Evolutionary conservation across 2,797 vertebrate species (phyloP), one percentile per base, ranked within the genome.

Genomic region (Sebastes dallii): DNA sequence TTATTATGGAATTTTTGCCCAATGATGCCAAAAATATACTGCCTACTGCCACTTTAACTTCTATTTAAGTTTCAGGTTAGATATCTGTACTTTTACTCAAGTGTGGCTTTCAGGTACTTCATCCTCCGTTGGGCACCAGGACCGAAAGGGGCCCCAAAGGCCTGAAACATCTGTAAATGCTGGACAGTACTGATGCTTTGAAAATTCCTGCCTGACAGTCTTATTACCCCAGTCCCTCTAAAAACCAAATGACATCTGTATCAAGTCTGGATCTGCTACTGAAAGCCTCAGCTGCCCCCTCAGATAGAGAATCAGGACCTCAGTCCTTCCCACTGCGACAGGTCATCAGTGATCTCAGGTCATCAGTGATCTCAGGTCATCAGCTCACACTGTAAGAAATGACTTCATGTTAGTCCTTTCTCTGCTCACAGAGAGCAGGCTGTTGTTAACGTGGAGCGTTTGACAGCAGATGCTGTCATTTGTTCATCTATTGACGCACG

Each of bases 101-200:
- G 46, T 20, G 46, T 50, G 46, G 42, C 42, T 46, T 46, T 46
- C 42, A 46, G 42, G 46, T 50, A 18, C 18, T 50, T 50, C 46
- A 50, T 50, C 18, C 18, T 18, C 46, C 46, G 1, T 8, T 50
- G 16, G 16, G 39, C 39, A 16, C 39, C 2, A 42, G 39, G 14
- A 16, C 39, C 13, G 13, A 39, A 13, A 39, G 13, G 12, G 36
- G 39, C 59, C 34, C 22, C 22, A 5, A 16, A 25, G 22, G 22
- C 8, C 14, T 16, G 93, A 95, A 96, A 96, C 95, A 93, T 66
- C 29, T 79, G 13, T 96, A 95, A 95, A 94, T 95, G 95, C 92
- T 36, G 29, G 27, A n/a, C 50, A 94, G 90, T 94, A 94, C 94
- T 95, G 95, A 89, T 89, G 89, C 91, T 90, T 88, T 94, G 93